phyloP scores from a whole-genome alignment of 2,113 vertebrate species.

The Corythornis madagascariensis region DNA sequence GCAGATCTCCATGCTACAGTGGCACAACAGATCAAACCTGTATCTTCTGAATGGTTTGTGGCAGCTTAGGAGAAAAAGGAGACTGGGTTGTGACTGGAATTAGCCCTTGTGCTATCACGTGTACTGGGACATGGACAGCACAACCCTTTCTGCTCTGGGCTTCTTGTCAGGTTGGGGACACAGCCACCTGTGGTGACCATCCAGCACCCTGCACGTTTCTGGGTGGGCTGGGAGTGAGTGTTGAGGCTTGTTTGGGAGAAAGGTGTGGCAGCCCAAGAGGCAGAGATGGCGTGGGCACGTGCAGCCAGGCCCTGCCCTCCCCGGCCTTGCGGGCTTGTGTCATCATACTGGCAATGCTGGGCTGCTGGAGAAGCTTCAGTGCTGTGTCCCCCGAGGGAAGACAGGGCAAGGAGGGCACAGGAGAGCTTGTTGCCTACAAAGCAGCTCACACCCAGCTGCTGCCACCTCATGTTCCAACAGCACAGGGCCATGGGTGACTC shows the following conservation, averaged over 20 bases:
- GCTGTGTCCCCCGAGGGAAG: neutral
- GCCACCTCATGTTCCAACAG: neutral
- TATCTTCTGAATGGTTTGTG: neutral
- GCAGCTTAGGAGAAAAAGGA: neutral
- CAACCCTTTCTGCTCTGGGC: neutral
- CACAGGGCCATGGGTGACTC: neutral
- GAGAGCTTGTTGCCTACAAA: neutral
- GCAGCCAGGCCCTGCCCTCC: neutral
- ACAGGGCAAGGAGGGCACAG: fast-evolving
- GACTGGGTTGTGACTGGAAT: neutral
- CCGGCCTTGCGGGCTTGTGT: fast-evolving
- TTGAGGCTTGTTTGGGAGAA: neutral
- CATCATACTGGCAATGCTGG: neutral
- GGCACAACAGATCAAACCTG: neutral
- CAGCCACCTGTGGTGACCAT: neutral
- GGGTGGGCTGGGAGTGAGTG: neutral
- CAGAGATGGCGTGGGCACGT: fast-evolving
- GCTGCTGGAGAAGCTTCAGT: neutral
- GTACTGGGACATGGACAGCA: neutral
- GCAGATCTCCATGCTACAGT: neutral
- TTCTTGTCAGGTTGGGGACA: neutral
- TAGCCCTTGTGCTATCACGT: neutral
- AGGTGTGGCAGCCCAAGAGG: neutral
- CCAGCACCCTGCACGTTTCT: neutral
- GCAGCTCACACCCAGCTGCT: neutral